phyloP scores from a whole-genome alignment of 2,888 invertebrate genomes.

The Caenorhabditis angaria region DNA sequence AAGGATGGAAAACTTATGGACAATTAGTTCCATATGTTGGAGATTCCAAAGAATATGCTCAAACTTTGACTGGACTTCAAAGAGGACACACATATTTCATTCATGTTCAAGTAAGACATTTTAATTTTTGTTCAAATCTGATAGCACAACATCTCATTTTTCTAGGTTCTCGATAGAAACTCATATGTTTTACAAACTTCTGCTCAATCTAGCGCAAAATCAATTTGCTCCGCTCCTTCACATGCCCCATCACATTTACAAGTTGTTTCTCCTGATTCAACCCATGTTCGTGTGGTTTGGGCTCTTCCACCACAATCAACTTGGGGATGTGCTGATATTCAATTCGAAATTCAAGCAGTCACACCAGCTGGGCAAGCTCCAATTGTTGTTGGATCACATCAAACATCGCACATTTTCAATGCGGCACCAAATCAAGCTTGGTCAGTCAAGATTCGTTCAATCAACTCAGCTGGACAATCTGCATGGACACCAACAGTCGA shows the following conservation, averaged over 20 bases:
- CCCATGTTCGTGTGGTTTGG: slow-evolving; percentile 64
- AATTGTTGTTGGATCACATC: slow-evolving; percentile 60
- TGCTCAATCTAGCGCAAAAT: slow-evolving; percentile 62
- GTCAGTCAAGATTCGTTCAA: slow-evolving; percentile 64
- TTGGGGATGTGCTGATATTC: slow-evolving; percentile 65
- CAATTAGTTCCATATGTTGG: slow-evolving; percentile 70
- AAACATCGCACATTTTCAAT: slow-evolving; percentile 68
- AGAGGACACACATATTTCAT: slow-evolving; percentile 63
- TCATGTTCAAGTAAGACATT: slow-evolving; percentile 49
- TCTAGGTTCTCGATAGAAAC: slow-evolving; percentile 69
- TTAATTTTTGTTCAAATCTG: not conserved
- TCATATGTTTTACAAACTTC: slow-evolving; percentile 71
- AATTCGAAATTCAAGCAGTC: slow-evolving; percentile 64
- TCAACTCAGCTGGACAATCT: slow-evolving; percentile 69
- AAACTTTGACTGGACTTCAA: slow-evolving; percentile 63
- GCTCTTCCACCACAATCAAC: slow-evolving; percentile 56
- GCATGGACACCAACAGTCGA: slow-evolving; percentile 67
- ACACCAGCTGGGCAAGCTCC: slow-evolving; percentile 65
- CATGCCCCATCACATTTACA: slow-evolving; percentile 69
- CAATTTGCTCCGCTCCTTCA: slow-evolving; percentile 66
- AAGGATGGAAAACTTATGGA: slow-evolving; percentile 61
- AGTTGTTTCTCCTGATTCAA: slow-evolving; percentile 61
- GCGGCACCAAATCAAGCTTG: slow-evolving; percentile 68
- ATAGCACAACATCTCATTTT: not conserved
- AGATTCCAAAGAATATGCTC: slow-evolving; percentile 67